Evolutionary conservation across 2,113 vertebrate species (phyloP), one percentile per base, ranked within the genome.

Genomic region (Sinocyclocheilus grahami): DNA sequence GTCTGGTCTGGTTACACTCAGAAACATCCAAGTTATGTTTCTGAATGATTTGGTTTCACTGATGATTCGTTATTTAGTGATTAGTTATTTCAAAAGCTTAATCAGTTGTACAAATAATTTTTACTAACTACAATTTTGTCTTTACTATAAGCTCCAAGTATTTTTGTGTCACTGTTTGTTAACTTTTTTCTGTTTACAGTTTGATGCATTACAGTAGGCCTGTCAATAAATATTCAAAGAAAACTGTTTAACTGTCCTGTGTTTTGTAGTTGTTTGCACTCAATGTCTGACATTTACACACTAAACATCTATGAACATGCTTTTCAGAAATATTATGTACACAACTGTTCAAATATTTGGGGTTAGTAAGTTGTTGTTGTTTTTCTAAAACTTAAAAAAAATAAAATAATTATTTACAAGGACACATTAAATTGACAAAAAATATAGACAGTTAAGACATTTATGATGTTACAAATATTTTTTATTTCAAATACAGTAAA

Each of bases 121-220:
- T 16, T 53, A 53, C 51, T 16, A 53, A 53, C 14, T 27, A 27
- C 27, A 27, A 27, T 27, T 27, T 53, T 53, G 51, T 53, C 4
- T 53, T 16, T 53, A 53, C 13, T 53, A 16, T 53, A 53, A 53
- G 67, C 1, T 37, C 16, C 9, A 37, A 10, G 8, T 37, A 37
- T 72, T 39, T 39, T 5, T 72, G 18, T 72, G 69, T 72, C 33
- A 37, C 33, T 22, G 33, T 86, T 85, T 71, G 65, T 80, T 86
- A 74, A 76, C 62, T 78, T 58, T 86, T 72, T 82, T 77, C 78
- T 86, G 85, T 86, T 86, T 88, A 84, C 82, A 82, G 69, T 79
- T 74, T 85, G 30, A 83, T 85, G 78, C 82, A 85, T 78, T 82
- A 82, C 82, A 86, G 83, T 71, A 77, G 78, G 78, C 78, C 87